These are phyloP conservation scores for Gorsachius magnificus DNA, from an alignment of 2,797 vertebrate genomes.

Conservation along the genomic window DNA sequence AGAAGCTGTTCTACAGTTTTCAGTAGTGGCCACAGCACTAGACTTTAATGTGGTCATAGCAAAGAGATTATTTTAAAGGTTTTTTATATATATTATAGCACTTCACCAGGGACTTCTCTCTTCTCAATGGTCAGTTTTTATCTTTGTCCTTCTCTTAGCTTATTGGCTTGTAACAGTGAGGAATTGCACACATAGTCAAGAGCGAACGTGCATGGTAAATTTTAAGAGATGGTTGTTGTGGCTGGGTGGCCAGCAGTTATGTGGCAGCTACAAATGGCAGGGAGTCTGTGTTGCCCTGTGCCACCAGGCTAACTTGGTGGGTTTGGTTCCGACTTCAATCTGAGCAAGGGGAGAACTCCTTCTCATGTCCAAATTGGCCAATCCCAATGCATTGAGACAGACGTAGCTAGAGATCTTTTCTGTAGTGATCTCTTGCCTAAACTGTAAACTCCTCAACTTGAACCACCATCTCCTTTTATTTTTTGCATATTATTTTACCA, in stretches of 20 bases:
- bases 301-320: neutral
- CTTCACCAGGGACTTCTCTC: neutral
- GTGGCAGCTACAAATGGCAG: neutral
- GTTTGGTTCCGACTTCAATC: neutral
- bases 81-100: neutral
- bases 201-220: accelerated
- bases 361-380: neutral
- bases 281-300: neutral
- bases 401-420: neutral
- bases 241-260: neutral
- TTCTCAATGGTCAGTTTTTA: neutral
- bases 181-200: neutral
- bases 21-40: neutral
- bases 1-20: neutral
- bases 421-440: neutral
- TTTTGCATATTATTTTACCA: neutral
- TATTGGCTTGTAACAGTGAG: neutral
- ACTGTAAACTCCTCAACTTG: neutral
- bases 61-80: neutral
- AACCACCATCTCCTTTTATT: neutral
- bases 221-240: neutral
- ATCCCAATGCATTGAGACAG: neutral
- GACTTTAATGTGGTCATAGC: accelerated
- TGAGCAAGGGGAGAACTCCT: neutral
- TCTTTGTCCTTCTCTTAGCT: neutral